Conservation (phyloP, 2,888 invertebrate genomes). For the Galerucella nymphaeae region DNA sequence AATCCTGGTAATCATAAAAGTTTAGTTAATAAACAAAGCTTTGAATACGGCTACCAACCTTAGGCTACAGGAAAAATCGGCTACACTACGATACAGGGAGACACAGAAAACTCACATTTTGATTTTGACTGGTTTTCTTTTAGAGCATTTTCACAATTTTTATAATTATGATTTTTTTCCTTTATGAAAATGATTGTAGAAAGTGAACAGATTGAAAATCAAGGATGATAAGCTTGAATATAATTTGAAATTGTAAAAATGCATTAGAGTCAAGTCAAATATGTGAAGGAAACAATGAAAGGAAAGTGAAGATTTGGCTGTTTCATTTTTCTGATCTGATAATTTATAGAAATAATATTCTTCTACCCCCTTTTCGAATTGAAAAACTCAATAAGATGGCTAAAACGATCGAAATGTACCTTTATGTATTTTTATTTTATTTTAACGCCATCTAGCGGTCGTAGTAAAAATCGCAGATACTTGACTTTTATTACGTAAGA, state of each 20-base stretch:
- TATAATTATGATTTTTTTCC: neutral
- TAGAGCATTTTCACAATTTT: neutral
- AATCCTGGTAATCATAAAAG: neutral
- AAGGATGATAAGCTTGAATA: neutral
- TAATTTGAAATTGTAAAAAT: neutral
- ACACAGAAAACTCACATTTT: conserved; percentile 7
- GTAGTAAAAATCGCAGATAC: no score
- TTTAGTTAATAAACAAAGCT: conserved; percentile 6
- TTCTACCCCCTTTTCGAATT: conserved; percentile 5
- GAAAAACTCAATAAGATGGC: neutral
- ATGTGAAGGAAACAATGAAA: conserved; percentile 12
- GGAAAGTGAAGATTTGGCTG: neutral
- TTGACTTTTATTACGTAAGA: no score
- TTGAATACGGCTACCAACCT: conserved; percentile 11
- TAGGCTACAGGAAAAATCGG: conserved; percentile 1
- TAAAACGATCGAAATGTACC: neutral
- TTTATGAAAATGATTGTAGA: neutral
- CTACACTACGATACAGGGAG: conserved; percentile 14
- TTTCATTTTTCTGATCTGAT: no score
- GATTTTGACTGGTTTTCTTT: neutral
- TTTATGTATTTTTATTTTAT: neutral
- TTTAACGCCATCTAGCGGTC: no score
- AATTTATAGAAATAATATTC: no score
- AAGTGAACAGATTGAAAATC: no score
- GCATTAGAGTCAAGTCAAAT: neutral